Base-by-base conservation (phyloP, 2,888 invertebrate genomes). In the Mamestra brassicae region DNA sequence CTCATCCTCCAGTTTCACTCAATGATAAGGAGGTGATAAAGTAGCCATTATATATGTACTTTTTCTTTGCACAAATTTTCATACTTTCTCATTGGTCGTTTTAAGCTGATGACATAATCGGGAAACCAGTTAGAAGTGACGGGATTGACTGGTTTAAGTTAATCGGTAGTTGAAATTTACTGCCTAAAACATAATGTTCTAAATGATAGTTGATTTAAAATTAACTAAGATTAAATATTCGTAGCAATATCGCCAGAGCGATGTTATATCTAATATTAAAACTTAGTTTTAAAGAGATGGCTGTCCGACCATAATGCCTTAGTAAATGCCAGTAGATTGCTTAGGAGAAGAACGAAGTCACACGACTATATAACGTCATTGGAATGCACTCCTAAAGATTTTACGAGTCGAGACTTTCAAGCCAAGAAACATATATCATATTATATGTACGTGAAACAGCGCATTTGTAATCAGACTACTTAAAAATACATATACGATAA, bases 401-500 rank as follows among this genome's bases (percentile, higher is more conserved):
- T 70, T 65, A 64, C 63, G 60, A 70, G 50, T 36, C 13, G 26
- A 65, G 64, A 78, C 36, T 82, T 61, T 61, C 64, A 64, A 71
- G 26, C 62, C 68, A 42, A 36, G 63, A 50, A 58, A 60, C 26
- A 50, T 38, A 34, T 47, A 15, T 7, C 5, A 15, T 17, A 45
- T 45, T 47, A 26, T 45, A 71, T 26, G 26, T 52, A 54, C 34
- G 10, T 65, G 60, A 74, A 71, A 71, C 54, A 69, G 34, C 4
- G 80, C 57, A 68, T 80, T 84, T 71, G 81, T 75, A 84, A 86
- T 67, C 45, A 62, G 34, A 61, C 74, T 76, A 82, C 82, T 80
- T 76, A 79, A 77, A 82, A 82, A 82, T 73, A 80, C 71, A 68
- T 67, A 82, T 84, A 80, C 76, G 74, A 80, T 83, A 80, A n/a